Conservation (phyloP, 2,888 invertebrate genomes). For the Dastarcus helophoroides region DNA sequence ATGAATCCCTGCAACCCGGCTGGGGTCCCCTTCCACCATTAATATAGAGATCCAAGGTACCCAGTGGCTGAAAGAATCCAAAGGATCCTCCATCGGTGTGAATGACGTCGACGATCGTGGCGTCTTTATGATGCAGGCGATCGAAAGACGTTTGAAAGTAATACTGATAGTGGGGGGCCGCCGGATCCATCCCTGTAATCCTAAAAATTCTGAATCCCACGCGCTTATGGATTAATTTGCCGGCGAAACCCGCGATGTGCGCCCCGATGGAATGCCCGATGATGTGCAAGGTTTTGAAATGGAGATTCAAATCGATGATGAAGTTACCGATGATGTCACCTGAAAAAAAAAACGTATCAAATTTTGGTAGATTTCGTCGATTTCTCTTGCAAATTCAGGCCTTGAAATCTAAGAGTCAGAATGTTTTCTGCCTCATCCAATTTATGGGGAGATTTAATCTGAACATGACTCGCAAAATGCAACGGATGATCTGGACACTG, state of each 20-base stretch:
- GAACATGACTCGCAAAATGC: no score
- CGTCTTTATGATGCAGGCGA: constrained; percentile 44
- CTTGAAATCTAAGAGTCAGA: no score
- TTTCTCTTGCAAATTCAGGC: no score
- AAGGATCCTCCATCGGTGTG: constrained; percentile 46
- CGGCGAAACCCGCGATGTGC: constrained; percentile 27
- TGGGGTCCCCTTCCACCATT: constrained; percentile 44
- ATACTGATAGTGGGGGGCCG: constrained; percentile 39
- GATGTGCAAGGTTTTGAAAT: constrained; percentile 22
- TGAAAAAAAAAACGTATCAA: constrained; percentile 12
- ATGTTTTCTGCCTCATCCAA: no score
- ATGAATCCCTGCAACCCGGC: no score
- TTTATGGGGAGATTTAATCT: no score
- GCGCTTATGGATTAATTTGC: constrained; percentile 19
- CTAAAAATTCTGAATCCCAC: constrained; percentile 27
- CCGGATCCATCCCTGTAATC: constrained; percentile 44
- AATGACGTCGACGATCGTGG: constrained; percentile 46
- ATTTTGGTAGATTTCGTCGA: no score
- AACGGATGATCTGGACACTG: no score
- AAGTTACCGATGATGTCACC: constrained; percentile 23
- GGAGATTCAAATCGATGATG: constrained; percentile 16
- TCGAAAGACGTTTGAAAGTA: constrained; percentile 29
- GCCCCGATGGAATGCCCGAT: constrained; percentile 31
- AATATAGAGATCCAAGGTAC: constrained; percentile 47
- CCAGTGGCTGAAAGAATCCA: constrained; percentile 40